phyloP scores from a whole-genome alignment of 2,888 invertebrate genomes.

The Hybos culiciformis region DNA sequence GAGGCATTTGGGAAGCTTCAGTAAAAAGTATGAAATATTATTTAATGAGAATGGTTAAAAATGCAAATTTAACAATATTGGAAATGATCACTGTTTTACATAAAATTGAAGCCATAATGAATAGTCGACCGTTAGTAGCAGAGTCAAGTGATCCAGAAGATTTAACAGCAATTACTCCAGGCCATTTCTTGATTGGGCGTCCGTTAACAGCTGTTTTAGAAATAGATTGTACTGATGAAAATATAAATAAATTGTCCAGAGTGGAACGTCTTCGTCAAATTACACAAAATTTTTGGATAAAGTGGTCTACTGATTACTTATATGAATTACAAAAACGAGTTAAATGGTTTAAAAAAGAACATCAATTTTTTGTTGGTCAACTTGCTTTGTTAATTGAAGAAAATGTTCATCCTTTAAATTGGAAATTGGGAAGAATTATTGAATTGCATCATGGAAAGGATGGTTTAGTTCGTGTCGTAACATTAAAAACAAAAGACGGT shows the following conservation, averaged over 20 bases:
- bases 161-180: constrained; percentile 12
- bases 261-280: background rate
- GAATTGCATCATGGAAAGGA: too few species aligned
- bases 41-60: constrained; percentile 16
- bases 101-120: constrained; percentile 21
- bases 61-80: constrained; percentile 5
- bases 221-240: background rate
- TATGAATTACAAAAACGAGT: background rate
- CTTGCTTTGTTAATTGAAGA: background rate
- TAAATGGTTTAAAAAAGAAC: too few species aligned
- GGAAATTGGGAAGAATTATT: too few species aligned
- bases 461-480: too few species aligned
- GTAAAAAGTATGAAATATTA: constrained; percentile 14
- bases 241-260: background rate
- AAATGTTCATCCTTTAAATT: too few species aligned
- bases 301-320: background rate
- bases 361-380: background rate
- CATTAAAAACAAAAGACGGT: too few species aligned
- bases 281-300: too few species aligned
- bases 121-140: constrained; percentile 20
- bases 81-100: background rate
- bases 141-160: constrained; percentile 16
- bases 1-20: constrained; percentile 14
- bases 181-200: constrained; percentile 14
- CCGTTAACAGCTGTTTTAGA: constrained; percentile 3